phyloP scores from a whole-genome alignment of 2,113 vertebrate species.

The Syrmaticus mikado region DNA sequence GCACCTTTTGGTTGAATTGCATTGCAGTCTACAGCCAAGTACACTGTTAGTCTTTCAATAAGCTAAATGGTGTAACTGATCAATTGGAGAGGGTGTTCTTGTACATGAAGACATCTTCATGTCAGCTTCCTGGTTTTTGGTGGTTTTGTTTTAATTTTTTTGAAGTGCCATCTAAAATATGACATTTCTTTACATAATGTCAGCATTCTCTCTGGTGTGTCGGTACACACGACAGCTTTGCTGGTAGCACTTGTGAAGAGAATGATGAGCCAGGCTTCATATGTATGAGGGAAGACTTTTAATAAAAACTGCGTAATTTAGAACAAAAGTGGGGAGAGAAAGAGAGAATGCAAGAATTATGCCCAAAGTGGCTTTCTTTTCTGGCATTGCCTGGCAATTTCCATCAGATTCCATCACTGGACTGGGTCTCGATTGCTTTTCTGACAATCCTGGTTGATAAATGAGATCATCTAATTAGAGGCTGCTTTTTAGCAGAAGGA shows the following conservation, averaged over 20 bases:
- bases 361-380: neutral
- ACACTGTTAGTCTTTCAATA: neutral
- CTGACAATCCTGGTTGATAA: slow-evolving; percentile 10
- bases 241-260: neutral
- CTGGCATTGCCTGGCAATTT: neutral
- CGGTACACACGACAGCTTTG: neutral
- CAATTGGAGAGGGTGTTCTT: neutral
- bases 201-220: neutral
- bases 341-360: neutral
- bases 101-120: neutral
- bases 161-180: neutral
- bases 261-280: neutral
- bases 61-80: neutral
- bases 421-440: neutral
- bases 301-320: neutral
- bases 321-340: neutral
- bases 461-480: neutral
- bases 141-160: too few relatives aligned
- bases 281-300: neutral
- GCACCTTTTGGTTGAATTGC: neutral
- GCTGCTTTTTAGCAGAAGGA: neutral
- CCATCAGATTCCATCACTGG: neutral
- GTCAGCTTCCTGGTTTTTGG: neutral
- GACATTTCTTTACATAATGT: neutral
- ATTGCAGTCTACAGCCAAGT: neutral